These are phyloP conservation scores for Polypedilum pembai DNA, from an alignment of 1,140 invertebrate genomes.

Conservation along the genomic window DNA sequence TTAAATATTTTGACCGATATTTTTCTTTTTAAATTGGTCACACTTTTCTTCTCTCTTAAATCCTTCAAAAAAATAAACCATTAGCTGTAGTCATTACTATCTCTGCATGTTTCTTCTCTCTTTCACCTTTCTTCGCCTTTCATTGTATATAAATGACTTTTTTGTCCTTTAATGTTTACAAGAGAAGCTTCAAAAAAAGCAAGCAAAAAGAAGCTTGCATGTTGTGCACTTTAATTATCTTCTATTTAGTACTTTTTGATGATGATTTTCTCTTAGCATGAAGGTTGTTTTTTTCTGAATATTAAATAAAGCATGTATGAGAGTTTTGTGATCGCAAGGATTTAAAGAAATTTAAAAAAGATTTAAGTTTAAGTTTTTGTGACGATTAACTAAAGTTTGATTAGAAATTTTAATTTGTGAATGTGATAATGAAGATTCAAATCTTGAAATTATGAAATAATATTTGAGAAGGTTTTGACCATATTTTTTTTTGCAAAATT, in stretches of 20 bases:
- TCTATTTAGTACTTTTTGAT: neutral
- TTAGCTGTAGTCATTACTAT: constrained; percentile 1
- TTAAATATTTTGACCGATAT: constrained; percentile 28
- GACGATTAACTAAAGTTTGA: too few relatives aligned
- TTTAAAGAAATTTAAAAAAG: too few relatives aligned
- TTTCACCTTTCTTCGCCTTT: neutral
- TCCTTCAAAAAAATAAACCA: constrained; percentile 12
- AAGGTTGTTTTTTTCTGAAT: neutral
- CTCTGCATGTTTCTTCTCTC: neutral
- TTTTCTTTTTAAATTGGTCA: constrained; percentile 28
- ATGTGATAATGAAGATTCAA: too few relatives aligned
- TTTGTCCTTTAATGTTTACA: neutral
- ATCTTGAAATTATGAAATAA: too few relatives aligned
- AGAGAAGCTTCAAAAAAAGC: neutral
- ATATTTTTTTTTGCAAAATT: too few relatives aligned
- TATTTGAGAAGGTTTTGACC: too few relatives aligned
- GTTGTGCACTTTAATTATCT: constrained; percentile 13
- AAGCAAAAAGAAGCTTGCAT: constrained; percentile 2
- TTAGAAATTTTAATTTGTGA: too few relatives aligned
- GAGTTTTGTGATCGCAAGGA: neutral
- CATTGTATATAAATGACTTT: constrained; percentile 4
- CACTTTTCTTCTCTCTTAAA: constrained; percentile 9
- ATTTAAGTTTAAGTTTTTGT: too few relatives aligned
- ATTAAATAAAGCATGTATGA: neutral
- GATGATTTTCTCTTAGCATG: neutral